Conservation (phyloP, 2,888 invertebrate genomes). For the Nysson spinosus region DNA sequence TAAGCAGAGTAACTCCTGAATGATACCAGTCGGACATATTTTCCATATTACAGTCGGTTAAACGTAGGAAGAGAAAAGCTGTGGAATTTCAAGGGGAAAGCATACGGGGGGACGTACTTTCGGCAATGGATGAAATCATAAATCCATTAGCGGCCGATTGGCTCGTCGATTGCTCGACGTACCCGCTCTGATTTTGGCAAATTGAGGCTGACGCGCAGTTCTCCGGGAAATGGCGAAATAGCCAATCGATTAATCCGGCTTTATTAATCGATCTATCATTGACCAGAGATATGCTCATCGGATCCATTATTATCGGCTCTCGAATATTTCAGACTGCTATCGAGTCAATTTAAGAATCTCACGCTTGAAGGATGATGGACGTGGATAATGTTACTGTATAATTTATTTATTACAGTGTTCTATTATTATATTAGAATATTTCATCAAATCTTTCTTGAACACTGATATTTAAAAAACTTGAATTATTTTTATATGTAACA, state of each 20-base stretch:
- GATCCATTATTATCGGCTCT: too few relatives aligned
- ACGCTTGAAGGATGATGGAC: too few relatives aligned
- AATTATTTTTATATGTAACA: too few relatives aligned
- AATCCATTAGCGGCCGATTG: conserved; percentile 64
- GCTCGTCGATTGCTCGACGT: conserved; percentile 46
- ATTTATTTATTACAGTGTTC: too few relatives aligned
- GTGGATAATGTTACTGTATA: too few relatives aligned
- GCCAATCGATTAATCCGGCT: conserved; percentile 55
- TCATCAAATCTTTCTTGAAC: too few relatives aligned
- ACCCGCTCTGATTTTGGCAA: conserved; percentile 55
- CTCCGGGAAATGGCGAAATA: conserved; percentile 51
- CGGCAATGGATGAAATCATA: conserved; percentile 55
- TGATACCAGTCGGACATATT: conserved; percentile 17
- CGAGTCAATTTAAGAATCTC: too few relatives aligned
- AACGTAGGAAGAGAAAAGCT: not conserved
- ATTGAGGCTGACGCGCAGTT: conserved; percentile 43
- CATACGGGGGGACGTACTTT: conserved; percentile 13
- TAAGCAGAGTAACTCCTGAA: not conserved
- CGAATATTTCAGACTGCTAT: too few relatives aligned
- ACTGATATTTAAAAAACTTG: too few relatives aligned
- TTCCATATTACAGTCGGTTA: conserved; percentile 13
- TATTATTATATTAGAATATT: too few relatives aligned
- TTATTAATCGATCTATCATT: conserved; percentile 56
- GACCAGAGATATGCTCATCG: too few relatives aligned
- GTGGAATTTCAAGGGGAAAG: not conserved